Evolutionary conservation across 2,888 invertebrate species (phyloP).

Genomic region (Ichneumon xanthorius): DNA sequence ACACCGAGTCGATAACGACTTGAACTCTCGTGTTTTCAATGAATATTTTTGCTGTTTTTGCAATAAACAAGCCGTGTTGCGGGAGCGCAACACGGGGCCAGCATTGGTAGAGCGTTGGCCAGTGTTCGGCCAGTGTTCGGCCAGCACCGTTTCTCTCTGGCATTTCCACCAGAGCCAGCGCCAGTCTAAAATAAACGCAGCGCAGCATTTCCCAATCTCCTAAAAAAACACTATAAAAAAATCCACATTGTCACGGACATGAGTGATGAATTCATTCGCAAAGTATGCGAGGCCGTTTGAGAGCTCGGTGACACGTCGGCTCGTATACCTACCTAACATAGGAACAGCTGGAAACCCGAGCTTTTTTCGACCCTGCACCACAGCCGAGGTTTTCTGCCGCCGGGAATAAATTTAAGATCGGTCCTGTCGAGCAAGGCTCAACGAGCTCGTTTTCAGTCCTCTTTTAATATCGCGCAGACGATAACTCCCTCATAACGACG

Average conservation of each 20-base stretch:
- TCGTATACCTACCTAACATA: neutral
- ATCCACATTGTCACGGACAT: too few species aligned
- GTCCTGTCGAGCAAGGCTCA: neutral
- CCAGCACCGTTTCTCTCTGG: too few species aligned
- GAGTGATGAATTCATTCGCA: neutral
- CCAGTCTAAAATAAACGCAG: too few species aligned
- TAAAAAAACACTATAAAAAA: too few species aligned
- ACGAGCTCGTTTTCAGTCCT: neutral
- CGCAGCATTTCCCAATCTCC: too few species aligned
- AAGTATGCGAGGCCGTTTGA: neutral
- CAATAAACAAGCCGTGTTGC: too few species aligned
- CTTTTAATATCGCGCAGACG: neutral
- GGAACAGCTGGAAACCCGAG: neutral
- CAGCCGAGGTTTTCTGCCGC: neutral
- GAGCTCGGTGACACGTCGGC: neutral
- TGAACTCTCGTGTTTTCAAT: neutral
- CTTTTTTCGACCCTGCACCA: neutral
- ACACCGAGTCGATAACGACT: neutral
- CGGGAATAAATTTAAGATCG: slow-evolving; percentile 12
- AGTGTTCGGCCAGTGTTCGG: too few species aligned
- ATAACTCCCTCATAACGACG: too few species aligned
- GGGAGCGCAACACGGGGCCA: too few species aligned
- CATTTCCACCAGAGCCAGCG: too few species aligned
- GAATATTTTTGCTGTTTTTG: too few species aligned
- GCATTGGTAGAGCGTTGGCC: too few species aligned